Evolutionary conservation across 2,888 invertebrate species (phyloP), one percentile per base, ranked within the genome.

Genomic region (Acanthosepion lycidas): DNA sequence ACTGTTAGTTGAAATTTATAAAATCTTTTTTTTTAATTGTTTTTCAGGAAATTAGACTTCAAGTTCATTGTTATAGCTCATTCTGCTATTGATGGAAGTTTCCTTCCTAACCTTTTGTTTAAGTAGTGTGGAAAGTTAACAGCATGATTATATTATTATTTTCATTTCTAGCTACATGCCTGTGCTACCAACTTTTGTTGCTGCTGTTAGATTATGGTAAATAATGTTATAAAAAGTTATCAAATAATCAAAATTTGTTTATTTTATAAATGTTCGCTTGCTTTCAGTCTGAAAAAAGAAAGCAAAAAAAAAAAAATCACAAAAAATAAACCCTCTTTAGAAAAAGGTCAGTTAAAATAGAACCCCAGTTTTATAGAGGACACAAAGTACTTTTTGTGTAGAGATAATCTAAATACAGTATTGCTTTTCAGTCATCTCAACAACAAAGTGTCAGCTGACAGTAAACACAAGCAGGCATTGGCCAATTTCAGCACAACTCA

Each of bases 281-380:
- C n/a, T 15, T n/a, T 78, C n/a, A 18, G n/a, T 78, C n/a, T 15
- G 23, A 33, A 78, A n/a, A 33, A 78, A 78, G n/a, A 78, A 12
- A 12, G 4, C 15, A 78, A n/a, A 78, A 78, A 33, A 78, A 78
- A n/a, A 12, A 78, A 33, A 78, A n/a, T 23, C 12, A 28, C 28
- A 12, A 78, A 33, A n/a, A 78, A n/a, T 23, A 78, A 5, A n/a
- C 0, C n/a, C 23, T 12, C 28, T 78, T n/a, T 33, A n/a, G 15
- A 78, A n/a, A n/a, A 78, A 78, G 78, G 78, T 78, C 78, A 78
- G 78, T 78, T n/a, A n/a, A 78, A 78, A 78, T 78, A 78, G n/a
- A 33, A 78, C n/a, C 33, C n/a, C n/a, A n/a, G 9, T 78, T 78
- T 78, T 18, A 78, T n/a, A 78, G 33, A 23, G 59, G 59, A 78